Base-by-base conservation (phyloP, 1,140 invertebrate species). In the Leptonema lineaticorne region DNA sequence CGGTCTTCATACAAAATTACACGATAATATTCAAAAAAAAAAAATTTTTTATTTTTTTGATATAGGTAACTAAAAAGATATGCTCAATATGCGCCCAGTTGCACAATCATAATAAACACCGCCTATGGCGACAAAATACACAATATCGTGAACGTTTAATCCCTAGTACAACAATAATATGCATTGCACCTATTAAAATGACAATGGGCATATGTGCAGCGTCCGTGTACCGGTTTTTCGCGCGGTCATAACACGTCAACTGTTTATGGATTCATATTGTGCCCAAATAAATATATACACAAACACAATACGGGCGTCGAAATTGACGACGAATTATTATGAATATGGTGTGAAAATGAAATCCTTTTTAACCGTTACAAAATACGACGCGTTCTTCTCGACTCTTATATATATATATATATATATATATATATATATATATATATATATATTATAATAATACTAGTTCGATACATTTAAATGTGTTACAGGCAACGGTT, bases 311-410 rank as follows among this genome's bases (percentile, higher is more conserved):
- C 57, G 46, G n/a, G 18, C 29, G 30, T 4, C 45, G 50, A 69
- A 59, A 72, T 69, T 72, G 70, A 45, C 14, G 27, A 57, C 26
- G 29, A 57, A 67, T 72, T 63, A 67, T 60, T 63, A 59, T 70
- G 60, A 73, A 70, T 73, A 69, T 68, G 65, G 71, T 67, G 71
- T 73, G 71, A 66, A 73, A 73, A 70, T 73, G 11, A 69, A 67
- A 73, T 70, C 71, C 66, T 48, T 70, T 72, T 66, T 57, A 67
- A 73, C 68, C 67, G 71, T 70, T 37, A 64, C 50, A 30, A 33
- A n/a, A n/a, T n/a, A n/a, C n/a, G n/a, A n/a, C n/a, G n/a, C n/a
- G n/a, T n/a, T n/a, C n/a, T n/a, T n/a, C n/a, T n/a, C n/a, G n/a
- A n/a, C n/a, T n/a, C n/a, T n/a, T n/a, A n/a, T n/a, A n/a, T n/a